Evolutionary conservation across 2,113 vertebrate genomes (phyloP).

Genomic region (Poeciliopsis retropinna): DNA sequence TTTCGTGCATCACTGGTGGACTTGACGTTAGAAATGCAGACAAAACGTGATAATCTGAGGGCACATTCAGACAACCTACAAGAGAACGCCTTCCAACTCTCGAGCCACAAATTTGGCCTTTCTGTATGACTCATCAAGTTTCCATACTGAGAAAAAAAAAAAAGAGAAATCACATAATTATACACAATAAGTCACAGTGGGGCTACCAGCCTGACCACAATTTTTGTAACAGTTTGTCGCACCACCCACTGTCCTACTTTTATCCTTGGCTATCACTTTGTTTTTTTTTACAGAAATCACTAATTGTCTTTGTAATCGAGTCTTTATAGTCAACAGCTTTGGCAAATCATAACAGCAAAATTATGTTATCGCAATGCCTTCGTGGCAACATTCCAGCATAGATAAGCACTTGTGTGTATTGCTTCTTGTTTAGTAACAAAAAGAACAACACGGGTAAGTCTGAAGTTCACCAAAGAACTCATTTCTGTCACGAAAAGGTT

Average conservation of each 20-base stretch:
- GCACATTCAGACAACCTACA: not conserved
- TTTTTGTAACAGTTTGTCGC: not conserved
- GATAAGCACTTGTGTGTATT: conserved; percentile 6
- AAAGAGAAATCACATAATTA: not conserved
- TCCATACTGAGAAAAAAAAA: not conserved
- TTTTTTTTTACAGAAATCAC: not conserved
- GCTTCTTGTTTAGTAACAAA: conserved; percentile 5
- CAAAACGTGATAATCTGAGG: not conserved
- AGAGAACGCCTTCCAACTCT: not conserved
- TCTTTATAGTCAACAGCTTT: not conserved
- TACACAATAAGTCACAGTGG: not conserved
- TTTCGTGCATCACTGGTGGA: not conserved
- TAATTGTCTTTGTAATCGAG: not conserved
- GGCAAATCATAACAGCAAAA: conserved; percentile 13
- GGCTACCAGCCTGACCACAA: not conserved
- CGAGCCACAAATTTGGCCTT: not conserved
- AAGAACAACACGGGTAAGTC: conserved; percentile 20
- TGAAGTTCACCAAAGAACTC: conserved; percentile 30
- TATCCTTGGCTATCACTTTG: not conserved
- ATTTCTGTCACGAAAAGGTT: conserved; percentile 11
- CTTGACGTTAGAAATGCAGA: not conserved
- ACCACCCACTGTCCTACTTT: not conserved
- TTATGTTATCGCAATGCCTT: conserved; percentile 14
- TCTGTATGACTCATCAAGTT: conserved; percentile 7
- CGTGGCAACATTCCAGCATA: not conserved